Evolutionary conservation across 2,888 invertebrate genomes (phyloP).

Genomic region (Nomada ferruginata): DNA sequence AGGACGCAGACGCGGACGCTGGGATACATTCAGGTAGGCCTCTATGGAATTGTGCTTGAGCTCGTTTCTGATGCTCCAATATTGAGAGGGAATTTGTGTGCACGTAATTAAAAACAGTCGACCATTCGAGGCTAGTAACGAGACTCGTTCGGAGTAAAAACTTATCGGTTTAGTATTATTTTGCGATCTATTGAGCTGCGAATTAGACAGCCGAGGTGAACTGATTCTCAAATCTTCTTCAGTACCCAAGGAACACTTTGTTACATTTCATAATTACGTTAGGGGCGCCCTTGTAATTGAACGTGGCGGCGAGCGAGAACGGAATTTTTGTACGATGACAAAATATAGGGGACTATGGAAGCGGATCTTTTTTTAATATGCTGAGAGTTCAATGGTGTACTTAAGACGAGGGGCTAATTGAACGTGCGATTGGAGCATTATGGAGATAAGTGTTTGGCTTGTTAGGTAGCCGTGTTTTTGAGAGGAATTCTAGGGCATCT

Average conservation of each 20-base stretch:
- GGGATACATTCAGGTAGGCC: conserved; percentile 89
- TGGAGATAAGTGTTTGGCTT: not conserved
- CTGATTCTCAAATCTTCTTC: no score
- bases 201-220: no score
- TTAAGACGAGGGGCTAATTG: not conserved
- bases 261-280: no score
- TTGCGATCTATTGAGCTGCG: no score
- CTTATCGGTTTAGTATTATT: no score
- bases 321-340: not conserved
- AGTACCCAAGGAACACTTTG: no score
- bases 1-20: conserved; percentile 88
- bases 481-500: not conserved
- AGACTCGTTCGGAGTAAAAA: no score
- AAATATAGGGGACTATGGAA: not conserved
- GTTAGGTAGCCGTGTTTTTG: not conserved
- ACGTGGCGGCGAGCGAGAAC: not conserved
- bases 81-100: no score
- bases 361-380: not conserved
- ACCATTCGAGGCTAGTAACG: no score
- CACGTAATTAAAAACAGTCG: no score
- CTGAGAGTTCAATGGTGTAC: not conserved
- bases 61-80: no score
- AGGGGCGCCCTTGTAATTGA: not conserved
- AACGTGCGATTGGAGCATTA: not conserved
- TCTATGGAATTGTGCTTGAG: no score